Conservation (phyloP, 2,797 vertebrate genomes). For the Podarcis siculus region DNA sequence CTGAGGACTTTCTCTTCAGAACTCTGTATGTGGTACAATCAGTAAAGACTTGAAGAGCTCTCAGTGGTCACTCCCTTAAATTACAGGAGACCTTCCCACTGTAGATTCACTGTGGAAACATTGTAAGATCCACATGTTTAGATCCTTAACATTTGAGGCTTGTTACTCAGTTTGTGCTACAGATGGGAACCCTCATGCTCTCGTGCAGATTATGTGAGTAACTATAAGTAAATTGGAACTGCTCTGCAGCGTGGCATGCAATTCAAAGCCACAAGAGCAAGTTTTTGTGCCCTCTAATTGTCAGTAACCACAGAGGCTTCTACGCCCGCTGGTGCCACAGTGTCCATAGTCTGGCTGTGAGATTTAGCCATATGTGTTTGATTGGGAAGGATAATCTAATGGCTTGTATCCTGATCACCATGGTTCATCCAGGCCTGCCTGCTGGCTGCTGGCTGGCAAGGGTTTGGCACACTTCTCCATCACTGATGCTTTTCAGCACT, state of each 20-base stretch:
- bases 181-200: constrained; percentile 10
- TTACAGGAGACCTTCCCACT: not conserved
- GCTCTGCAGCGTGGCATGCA: not conserved
- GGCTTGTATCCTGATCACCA: not conserved
- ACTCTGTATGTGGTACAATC: not conserved
- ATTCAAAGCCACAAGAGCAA: not conserved
- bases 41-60: not conserved
- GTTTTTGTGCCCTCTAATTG: not conserved
- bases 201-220: not conserved
- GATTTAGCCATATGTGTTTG: not conserved
- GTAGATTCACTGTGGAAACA: not conserved
- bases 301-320: not conserved
- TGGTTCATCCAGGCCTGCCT: not conserved
- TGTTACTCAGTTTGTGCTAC: not conserved
- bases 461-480: not conserved
- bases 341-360: not conserved
- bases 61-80: not conserved
- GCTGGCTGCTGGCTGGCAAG: not conserved
- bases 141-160: not conserved
- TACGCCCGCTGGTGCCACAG: not conserved
- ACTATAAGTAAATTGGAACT: not conserved
- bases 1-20: not conserved
- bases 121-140: not conserved
- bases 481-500: not conserved
- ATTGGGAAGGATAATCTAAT: not conserved